These are phyloP conservation scores for Xenus cinereus DNA, from an alignment of 2,113 vertebrate species.

Conservation along the genomic window DNA sequence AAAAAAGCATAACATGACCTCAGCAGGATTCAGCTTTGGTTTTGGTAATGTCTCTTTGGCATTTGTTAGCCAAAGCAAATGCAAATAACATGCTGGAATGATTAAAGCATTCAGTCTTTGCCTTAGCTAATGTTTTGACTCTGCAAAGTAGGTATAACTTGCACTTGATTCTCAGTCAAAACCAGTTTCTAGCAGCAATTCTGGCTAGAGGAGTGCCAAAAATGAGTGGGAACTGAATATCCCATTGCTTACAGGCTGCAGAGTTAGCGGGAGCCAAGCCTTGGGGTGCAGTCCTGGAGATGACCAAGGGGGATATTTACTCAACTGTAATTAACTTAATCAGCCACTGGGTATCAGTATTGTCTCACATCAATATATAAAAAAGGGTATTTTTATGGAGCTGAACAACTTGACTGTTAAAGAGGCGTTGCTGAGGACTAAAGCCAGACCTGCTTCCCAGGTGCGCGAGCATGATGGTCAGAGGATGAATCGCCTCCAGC, in stretches of 20 bases:
- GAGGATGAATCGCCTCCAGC: not conserved
- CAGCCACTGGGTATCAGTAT: constrained; percentile 70
- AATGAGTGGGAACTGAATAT: not conserved
- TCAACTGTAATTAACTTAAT: constrained; percentile 70
- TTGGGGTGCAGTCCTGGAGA: not conserved
- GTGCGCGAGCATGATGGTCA: not conserved
- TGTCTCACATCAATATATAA: constrained; percentile 51
- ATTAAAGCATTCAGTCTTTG: not conserved
- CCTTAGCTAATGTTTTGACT: constrained; percentile 42
- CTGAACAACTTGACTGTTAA: not conserved
- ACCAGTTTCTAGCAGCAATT: not conserved
- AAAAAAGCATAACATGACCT: constrained; percentile 1
- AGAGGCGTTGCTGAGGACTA: not conserved
- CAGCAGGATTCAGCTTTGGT: not conserved
- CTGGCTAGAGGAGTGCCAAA: not conserved
- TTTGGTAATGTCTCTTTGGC: constrained; percentile 3
- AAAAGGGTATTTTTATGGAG: constrained; percentile 15
- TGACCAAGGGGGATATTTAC: constrained; percentile 33
- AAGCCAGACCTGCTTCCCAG: not conserved
- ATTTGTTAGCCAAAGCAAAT: constrained; percentile 53
- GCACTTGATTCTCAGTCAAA: not conserved
- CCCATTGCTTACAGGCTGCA: not conserved
- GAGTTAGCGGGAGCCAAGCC: not conserved
- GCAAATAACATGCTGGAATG: constrained; percentile 47
- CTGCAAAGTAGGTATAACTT: not conserved